phyloP scores from a whole-genome alignment of 1,140 invertebrate genomes.

The Drosophila nigrodunni region DNA sequence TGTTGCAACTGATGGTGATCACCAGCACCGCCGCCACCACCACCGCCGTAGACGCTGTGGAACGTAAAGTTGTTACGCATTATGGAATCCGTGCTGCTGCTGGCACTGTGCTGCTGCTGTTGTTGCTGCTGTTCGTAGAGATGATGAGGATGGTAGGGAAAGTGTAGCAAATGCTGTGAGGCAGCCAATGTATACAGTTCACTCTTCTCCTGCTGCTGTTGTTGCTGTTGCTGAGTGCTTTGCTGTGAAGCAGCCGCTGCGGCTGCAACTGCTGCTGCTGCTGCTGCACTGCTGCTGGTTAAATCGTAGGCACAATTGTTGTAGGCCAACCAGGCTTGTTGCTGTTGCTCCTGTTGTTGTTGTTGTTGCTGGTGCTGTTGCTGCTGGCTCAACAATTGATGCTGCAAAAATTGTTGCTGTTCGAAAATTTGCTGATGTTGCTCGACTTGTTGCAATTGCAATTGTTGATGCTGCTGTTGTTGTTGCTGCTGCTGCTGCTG shows the following conservation, averaged over 20 bases:
- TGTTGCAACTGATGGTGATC: constrained; percentile 57
- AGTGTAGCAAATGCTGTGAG: constrained; percentile 61
- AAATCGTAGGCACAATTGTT: constrained; percentile 61
- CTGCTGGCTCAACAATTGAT: constrained; percentile 46
- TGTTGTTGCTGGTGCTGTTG: constrained; percentile 38
- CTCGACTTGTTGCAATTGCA: constrained; percentile 56
- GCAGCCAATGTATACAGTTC: constrained; percentile 62
- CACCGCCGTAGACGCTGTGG: constrained; percentile 67
- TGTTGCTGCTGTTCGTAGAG: constrained; percentile 57
- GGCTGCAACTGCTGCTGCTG: constrained; percentile 30
- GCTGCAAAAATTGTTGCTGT: constrained; percentile 59
- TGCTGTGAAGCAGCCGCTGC: constrained; percentile 13
- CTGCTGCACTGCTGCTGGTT: constrained; percentile 53
- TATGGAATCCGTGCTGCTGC: constrained; percentile 70
- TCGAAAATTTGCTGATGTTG: constrained; percentile 45
- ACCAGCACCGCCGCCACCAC: constrained; percentile 39
- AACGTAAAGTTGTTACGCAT: constrained; percentile 79
- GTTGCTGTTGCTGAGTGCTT: constrained; percentile 27
- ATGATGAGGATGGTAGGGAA: constrained; percentile 49
- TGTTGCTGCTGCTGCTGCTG: constrained; percentile 45
- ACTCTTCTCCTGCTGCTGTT: constrained; percentile 48
- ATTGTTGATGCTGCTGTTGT: constrained; percentile 12
- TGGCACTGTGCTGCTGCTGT: constrained; percentile 45
- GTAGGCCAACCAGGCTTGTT: constrained; percentile 52
- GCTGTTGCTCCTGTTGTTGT: constrained; percentile 32